Evolutionary conservation across 2,888 invertebrate genomes (phyloP).

Genomic region (Yponomeuta cagnagella): DNA sequence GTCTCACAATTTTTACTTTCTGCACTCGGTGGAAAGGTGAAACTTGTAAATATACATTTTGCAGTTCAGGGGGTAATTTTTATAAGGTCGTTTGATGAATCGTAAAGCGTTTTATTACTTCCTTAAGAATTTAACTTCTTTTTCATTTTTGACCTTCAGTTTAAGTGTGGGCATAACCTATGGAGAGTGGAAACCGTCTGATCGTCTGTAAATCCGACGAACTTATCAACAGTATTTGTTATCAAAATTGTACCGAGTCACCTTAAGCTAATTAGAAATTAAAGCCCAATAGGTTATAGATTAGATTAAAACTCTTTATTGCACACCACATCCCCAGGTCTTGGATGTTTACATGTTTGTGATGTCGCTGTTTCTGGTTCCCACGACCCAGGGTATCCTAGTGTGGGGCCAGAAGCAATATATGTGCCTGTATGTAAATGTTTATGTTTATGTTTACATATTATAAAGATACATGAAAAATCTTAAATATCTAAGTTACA

Average conservation of each 20-base stretch:
- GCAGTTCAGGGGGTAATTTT: neutral
- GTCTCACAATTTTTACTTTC: too few species aligned
- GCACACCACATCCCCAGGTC: too few species aligned
- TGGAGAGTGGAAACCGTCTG: neutral
- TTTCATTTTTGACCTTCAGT: neutral
- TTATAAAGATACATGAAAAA: too few species aligned
- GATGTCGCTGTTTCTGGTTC: too few species aligned
- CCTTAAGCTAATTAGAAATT: neutral
- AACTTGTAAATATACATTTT: neutral
- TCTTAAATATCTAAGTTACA: too few species aligned
- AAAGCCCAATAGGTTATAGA: neutral
- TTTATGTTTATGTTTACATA: too few species aligned
- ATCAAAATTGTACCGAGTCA: neutral
- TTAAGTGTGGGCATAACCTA: slow-evolving; percentile 7
- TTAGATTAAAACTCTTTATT: too few species aligned
- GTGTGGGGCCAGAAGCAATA: too few species aligned
- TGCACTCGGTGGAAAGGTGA: too few species aligned
- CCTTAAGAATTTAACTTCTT: neutral
- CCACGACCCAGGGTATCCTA: too few species aligned
- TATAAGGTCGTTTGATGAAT: neutral
- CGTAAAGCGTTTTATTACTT: neutral
- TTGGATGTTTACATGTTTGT: too few species aligned
- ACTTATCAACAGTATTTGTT: neutral
- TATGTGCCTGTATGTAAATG: too few species aligned
- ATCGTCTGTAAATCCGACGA: neutral